Base-by-base conservation (phyloP, 2,113 vertebrate genomes). In the Pomatostomus ruficeps region DNA sequence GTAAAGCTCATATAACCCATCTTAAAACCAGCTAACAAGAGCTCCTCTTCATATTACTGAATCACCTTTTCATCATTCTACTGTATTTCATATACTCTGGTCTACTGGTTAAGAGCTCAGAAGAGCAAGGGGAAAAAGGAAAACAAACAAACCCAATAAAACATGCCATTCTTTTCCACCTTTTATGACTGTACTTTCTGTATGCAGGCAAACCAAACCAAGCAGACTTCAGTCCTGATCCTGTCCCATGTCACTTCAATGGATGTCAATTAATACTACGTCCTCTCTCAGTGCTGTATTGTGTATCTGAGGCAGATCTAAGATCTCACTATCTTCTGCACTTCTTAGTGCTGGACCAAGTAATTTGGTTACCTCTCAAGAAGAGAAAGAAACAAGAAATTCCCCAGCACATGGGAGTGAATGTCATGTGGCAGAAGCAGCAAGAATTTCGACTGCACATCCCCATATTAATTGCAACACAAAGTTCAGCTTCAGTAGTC, bases 191-290 rank as follows among this genome's bases (percentile, higher is more conserved):
- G 9, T 13, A 29, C 29, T 43, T n/a, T 51, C 21, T 38, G 5
- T 12, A 18, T 22, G 24, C 22, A 74, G 26, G 33, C 28, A 70
- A 80, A 74, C 9, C 29, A 73, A 77, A 46, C 12, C 36, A 43
- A 16, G 7, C 5, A 20, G 16, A 75, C 40, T 26, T 75, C 57
- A 57, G 26, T 38, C 55, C 73, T 61, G 19, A 72, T 63, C 31
- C 40, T 51, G 40, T 51, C 28, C 54, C 24, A 63, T 1, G 0
- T 25, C 0, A 1, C 33, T 89, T 63, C 35, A 52, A 28, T 3
- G 14, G 35, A 31, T 8, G 18, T 49, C 51, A 54, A 22, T 16
- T 43, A n/a, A 58, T 22, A 51, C 3, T 10, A 42, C 0, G 0
- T 38, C 35, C 28, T 74, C 35, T 55, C n/a, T 82, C 82, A 78